Evolutionary conservation across 2,888 invertebrate genomes (phyloP).

Genomic region (Ernsta delagoae): DNA sequence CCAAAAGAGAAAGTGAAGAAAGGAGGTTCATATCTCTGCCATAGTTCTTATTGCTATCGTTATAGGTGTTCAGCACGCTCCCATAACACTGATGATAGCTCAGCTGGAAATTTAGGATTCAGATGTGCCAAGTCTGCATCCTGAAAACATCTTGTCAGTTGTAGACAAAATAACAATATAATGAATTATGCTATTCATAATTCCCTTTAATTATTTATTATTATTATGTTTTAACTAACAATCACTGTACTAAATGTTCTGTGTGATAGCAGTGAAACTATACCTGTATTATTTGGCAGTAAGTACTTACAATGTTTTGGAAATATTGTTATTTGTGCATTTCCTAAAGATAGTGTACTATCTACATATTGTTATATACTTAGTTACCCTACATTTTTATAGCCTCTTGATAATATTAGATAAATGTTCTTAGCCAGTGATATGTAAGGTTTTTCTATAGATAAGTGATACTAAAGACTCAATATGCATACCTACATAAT

Average conservation of each 20-base stretch:
- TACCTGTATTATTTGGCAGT: too few relatives aligned
- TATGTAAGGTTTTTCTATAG: neutral
- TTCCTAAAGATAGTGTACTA: too few relatives aligned
- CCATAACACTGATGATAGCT: slow-evolving; percentile 97
- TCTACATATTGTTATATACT: too few relatives aligned
- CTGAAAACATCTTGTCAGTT: neutral
- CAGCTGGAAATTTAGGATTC: slow-evolving; percentile 97
- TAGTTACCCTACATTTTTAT: neutral
- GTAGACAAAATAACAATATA: too few relatives aligned
- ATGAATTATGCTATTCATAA: too few relatives aligned
- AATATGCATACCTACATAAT: neutral
- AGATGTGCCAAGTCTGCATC: slow-evolving; percentile 89
- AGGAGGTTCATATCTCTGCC: slow-evolving; percentile 97
- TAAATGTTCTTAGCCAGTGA: neutral
- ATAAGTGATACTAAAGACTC: too few relatives aligned
- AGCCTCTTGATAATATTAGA: neutral
- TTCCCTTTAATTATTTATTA: too few relatives aligned
- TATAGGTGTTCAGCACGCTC: slow-evolving; percentile 97
- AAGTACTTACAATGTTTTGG: too few relatives aligned
- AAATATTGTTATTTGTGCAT: too few relatives aligned
- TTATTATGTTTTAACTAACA: too few relatives aligned
- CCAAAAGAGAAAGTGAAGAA: slow-evolving; percentile 94
- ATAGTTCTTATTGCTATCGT: slow-evolving; percentile 95
- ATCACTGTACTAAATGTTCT: too few relatives aligned
- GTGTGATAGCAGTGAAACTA: too few relatives aligned